Evolutionary conservation across 2,888 invertebrate genomes (phyloP).

Genomic region (Polylopha cassiicola): DNA sequence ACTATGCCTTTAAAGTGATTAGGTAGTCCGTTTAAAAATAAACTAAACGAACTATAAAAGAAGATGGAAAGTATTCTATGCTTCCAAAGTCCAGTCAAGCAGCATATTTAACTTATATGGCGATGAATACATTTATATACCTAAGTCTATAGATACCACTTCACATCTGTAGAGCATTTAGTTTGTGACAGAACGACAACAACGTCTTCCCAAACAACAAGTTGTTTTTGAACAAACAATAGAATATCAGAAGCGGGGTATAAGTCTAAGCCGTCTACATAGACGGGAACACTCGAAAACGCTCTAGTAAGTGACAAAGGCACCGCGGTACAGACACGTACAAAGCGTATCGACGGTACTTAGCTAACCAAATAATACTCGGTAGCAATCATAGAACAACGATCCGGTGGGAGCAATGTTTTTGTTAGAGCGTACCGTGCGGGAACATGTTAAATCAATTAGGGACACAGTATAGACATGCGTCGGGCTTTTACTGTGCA

Average conservation of each 20-base stretch:
- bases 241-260: constrained; percentile 1
- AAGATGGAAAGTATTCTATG: no score
- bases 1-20: no score
- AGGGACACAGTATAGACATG: constrained; percentile 44
- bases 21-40: no score
- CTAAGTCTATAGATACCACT: no score
- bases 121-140: no score
- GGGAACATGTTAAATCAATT: constrained; percentile 65
- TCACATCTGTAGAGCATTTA: no score
- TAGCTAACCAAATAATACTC: constrained; percentile 61
- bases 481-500: constrained; percentile 9
- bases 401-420: constrained; percentile 43
- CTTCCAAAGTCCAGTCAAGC: no score
- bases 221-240: constrained; percentile 13
- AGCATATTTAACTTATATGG: no score
- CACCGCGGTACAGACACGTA: constrained; percentile 57
- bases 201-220: neutral
- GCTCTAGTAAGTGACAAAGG: constrained; percentile 59
- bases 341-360: constrained; percentile 54
- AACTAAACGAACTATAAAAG: no score
- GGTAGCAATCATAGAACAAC: constrained; percentile 54
- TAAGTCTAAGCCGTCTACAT: constrained; percentile 7
- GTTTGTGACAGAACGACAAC: no score
- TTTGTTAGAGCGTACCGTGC: constrained; percentile 48
- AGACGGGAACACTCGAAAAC: constrained; percentile 24